phyloP scores from a whole-genome alignment of 2,797 vertebrate species.

The Crenuchus spilurus region DNA sequence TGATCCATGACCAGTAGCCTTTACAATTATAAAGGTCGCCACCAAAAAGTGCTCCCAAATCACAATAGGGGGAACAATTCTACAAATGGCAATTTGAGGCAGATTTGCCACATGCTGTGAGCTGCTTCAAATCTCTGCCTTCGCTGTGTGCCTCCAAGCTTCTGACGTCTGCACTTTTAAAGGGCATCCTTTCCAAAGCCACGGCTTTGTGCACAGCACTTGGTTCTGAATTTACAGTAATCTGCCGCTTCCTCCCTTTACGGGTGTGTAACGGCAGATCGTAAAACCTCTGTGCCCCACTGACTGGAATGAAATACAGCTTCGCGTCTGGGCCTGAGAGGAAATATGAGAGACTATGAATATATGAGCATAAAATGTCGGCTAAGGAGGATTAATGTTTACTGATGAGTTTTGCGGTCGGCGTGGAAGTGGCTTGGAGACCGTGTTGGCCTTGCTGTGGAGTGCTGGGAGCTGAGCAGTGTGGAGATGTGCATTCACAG shows the following conservation, averaged over 20 bases:
- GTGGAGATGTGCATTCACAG: conserved; percentile 36
- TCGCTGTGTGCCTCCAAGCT: neutral
- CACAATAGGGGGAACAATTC: neutral
- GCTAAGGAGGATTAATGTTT: conserved; percentile 51
- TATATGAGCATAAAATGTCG: conserved; percentile 45
- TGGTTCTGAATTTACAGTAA: conserved; percentile 30
- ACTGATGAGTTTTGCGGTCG: conserved; percentile 47
- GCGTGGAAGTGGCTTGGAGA: conserved; percentile 22
- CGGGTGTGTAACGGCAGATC: conserved; percentile 1
- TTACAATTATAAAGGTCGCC: neutral
- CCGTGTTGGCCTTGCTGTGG: conserved; percentile 23
- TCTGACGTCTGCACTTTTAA: conserved; percentile 30
- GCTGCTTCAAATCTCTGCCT: conserved; percentile 1
- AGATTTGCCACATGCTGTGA: neutral
- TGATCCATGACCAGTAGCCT: conserved; percentile 1
- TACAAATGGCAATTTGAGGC: neutral
- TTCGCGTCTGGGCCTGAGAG: conserved; percentile 27
- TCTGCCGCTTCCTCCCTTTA: conserved; percentile 17
- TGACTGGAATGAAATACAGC: conserved; percentile 21
- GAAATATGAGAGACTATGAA: conserved; percentile 15
- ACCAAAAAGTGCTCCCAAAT: neutral
- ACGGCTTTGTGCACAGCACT: neutral
- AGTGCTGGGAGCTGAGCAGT: conserved; percentile 11
- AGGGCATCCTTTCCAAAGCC: conserved; percentile 8
- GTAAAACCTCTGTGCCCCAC: conserved; percentile 11